Percentiles rank a stretch among this genome's conserved stretches.
phyloP scores from a whole-genome alignment of 2,888 invertebrate genomes.

The Chorisops tibialis region DNA sequence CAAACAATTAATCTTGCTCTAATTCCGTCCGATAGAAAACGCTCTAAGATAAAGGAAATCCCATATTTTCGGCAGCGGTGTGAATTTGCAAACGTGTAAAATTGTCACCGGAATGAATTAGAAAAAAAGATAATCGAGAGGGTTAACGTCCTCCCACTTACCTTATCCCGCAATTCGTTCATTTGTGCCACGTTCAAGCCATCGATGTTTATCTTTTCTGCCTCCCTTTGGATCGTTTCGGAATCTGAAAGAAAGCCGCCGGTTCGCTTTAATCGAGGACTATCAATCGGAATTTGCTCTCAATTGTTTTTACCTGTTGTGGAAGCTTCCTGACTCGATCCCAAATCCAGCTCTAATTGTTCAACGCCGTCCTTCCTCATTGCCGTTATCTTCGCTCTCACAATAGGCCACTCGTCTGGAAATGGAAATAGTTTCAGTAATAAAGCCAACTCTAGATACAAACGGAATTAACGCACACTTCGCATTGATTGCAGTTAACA shows the following conservation, averaged over 20 bases:
- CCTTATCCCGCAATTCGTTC: conserved; percentile 81
- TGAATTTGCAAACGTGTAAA: not conserved
- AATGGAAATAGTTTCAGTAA: too few relatives aligned
- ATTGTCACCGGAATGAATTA: not conserved
- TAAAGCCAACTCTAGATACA: too few relatives aligned
- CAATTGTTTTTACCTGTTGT: conserved; percentile 66
- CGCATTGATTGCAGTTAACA: conserved; percentile 34
- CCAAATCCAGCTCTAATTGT: conserved; percentile 74
- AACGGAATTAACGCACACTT: conserved; percentile 35
- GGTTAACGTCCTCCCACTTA: conserved; percentile 32
- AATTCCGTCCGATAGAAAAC: too few relatives aligned
- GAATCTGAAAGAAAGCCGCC: conserved; percentile 63
- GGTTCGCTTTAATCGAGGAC: too few relatives aligned
- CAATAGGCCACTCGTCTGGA: too few relatives aligned
- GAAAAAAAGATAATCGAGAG: conserved; percentile 11
- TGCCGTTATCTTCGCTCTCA: conserved; percentile 43
- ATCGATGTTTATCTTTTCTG: conserved; percentile 94
- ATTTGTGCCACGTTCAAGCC: conserved; percentile 91
- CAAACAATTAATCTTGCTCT: too few relatives aligned
- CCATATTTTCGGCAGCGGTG: not conserved
- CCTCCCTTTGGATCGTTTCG: conserved; percentile 86
- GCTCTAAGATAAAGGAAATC: not conserved
- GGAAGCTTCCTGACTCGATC: conserved; percentile 79
- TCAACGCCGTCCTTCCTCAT: too few relatives aligned
- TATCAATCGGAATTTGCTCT: too few relatives aligned